A percentile compares a stretch with the other conserved stretches of the same genome.
Evolutionary conservation across 2,113 vertebrate species (phyloP).

Genomic region (Aegithalos caudatus): DNA sequence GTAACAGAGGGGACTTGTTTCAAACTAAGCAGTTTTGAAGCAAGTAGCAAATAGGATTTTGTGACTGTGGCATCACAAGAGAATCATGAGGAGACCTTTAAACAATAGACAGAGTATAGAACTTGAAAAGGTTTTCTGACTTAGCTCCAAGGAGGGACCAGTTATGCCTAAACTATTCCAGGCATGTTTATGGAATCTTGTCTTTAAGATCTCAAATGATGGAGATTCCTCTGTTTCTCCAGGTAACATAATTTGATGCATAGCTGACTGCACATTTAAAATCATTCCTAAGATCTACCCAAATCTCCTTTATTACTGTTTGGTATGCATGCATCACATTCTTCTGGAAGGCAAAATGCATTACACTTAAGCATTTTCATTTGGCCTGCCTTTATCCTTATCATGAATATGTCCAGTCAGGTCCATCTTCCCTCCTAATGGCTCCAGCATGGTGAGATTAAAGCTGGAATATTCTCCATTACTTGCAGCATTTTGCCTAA

Average conservation of each 20-base stretch:
- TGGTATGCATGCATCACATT: not conserved
- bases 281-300: not conserved
- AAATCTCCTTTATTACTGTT: not conserved
- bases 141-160: not conserved
- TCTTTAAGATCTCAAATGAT: not conserved
- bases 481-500: not conserved
- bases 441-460: not conserved
- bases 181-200: not conserved
- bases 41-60: not conserved
- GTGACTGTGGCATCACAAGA: not conserved
- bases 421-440: not conserved
- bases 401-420: not conserved
- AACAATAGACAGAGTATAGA: not conserved
- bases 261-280: not conserved
- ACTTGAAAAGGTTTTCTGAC: not conserved
- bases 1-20: not conserved
- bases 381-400: not conserved
- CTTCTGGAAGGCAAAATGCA: not conserved
- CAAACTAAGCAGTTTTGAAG: not conserved
- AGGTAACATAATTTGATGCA: not conserved
- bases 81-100: not conserved
- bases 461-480: not conserved
- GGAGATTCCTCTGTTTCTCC: not conserved
- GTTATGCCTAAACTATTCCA: not conserved
- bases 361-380: not conserved